A percentile compares a stretch with the other conserved stretches of the same genome.
phyloP scores from a whole-genome alignment of 2,888 invertebrate genomes.

The Drosophila algonquin region DNA sequence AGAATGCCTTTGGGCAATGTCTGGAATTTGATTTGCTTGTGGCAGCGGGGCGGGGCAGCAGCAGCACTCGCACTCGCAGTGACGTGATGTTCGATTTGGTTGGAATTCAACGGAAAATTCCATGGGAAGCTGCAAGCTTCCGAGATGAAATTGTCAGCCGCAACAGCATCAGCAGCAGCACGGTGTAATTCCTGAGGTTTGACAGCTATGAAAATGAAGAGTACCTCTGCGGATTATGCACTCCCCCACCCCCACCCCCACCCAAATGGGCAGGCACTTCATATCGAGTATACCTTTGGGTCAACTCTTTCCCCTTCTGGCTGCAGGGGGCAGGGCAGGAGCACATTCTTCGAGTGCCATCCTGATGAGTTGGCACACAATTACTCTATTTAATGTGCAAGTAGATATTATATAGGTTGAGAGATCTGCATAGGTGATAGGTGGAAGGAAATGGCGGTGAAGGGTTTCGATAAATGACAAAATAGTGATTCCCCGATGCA shows the following conservation, averaged over 20 bases:
- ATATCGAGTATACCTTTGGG: neutral
- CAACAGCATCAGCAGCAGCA: neutral
- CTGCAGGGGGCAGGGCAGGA: too few species aligned
- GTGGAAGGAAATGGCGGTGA: too few species aligned
- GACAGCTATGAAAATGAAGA: neutral
- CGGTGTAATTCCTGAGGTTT: neutral
- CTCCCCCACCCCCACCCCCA: too few species aligned
- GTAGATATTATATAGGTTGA: too few species aligned
- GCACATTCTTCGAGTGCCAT: too few species aligned
- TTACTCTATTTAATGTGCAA: too few species aligned
- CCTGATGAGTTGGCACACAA: too few species aligned
- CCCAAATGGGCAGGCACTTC: neutral
- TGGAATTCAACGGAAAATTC: neutral
- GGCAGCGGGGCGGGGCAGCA: slow-evolving; percentile 13
- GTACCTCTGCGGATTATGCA: neutral
- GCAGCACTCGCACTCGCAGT: too few species aligned
- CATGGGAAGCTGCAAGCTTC: neutral
- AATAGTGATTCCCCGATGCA: too few species aligned
- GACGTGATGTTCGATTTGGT: neutral
- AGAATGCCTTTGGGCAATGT: slow-evolving; percentile 29
- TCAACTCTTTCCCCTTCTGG: too few species aligned
- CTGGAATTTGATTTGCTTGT: slow-evolving; percentile 40
- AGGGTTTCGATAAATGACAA: too few species aligned
- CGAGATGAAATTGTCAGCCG: neutral
- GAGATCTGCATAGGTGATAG: too few species aligned